A percentile compares a stretch with the other conserved stretches of the same genome.
These are phyloP conservation scores for Daboia siamensis DNA, from an alignment of 2,113 vertebrate species.

Conservation along the genomic window DNA sequence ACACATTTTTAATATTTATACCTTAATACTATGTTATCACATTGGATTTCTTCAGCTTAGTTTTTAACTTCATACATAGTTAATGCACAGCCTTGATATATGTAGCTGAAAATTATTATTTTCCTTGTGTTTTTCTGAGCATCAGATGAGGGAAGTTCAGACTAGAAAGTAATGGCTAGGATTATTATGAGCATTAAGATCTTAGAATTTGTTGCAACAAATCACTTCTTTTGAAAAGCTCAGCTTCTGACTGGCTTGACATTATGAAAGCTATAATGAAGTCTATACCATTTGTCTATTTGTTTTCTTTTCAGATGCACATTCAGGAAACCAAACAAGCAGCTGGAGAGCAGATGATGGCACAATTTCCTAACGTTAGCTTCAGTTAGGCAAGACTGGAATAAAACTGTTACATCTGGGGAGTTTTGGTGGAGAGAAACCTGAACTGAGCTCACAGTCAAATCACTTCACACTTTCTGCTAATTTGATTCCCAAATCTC, in stretches of 20 bases:
- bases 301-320: conserved; percentile 17
- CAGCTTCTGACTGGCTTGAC: background rate
- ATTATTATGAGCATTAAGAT: background rate
- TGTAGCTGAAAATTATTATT: background rate
- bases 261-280: conserved; percentile 4
- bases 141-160: background rate
- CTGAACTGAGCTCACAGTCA: background rate
- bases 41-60: background rate
- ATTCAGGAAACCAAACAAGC: conserved; percentile 5
- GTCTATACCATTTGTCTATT: background rate
- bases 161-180: background rate
- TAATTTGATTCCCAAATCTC: background rate
- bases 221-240: background rate
- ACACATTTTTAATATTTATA: background rate
- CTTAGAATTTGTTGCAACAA: background rate
- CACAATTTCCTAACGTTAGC: background rate
- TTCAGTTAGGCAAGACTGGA: background rate
- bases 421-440: background rate
- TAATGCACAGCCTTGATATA: background rate
- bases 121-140: background rate
- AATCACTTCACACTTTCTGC: conserved; percentile 15
- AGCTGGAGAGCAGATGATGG: conserved; percentile 19
- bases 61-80: background rate
- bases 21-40: background rate
- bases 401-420: background rate